Evolutionary conservation across 2,113 vertebrate species (phyloP).

Genomic region (Myocastor coypus): DNA sequence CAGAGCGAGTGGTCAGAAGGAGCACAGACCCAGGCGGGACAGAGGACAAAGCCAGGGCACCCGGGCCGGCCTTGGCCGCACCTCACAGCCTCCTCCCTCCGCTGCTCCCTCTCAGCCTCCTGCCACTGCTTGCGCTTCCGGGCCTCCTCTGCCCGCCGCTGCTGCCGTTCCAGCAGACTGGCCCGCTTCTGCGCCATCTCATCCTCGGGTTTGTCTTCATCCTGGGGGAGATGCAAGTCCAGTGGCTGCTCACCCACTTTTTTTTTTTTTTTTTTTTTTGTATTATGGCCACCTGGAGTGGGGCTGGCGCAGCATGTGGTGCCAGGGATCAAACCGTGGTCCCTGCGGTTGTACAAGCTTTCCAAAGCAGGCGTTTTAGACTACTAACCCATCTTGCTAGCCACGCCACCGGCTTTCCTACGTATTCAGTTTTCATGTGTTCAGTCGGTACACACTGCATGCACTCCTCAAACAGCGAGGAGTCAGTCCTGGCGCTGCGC

Average conservation of each 20-base stretch:
- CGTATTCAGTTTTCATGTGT: neutral
- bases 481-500: neutral
- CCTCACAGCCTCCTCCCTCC: conserved; percentile 86
- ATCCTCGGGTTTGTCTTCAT: conserved; percentile 89
- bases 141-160: conserved; percentile 92
- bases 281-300: too few species aligned
- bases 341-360: too few species aligned
- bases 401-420: too few species aligned
- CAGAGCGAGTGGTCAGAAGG: neutral
- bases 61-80: neutral
- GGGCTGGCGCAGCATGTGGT: too few species aligned
- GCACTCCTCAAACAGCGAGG: neutral
- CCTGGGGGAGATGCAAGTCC: conserved; percentile 75
- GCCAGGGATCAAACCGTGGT: too few species aligned
- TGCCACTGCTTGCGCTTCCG: conserved; percentile 91
- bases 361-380: too few species aligned
- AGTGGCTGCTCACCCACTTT: neutral
- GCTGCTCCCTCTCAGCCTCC: conserved; percentile 91
- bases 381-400: too few species aligned
- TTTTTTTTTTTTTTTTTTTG: neutral
- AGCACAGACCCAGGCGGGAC: rapidly evolving
- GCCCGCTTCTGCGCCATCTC: conserved; percentile 94
- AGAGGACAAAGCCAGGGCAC: too few species aligned
- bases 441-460: neutral
- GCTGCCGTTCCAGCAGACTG: conserved; percentile 92